Percentiles rank a stretch among this genome's conserved stretches.
phyloP scores from a whole-genome alignment of 2,797 vertebrate genomes.

The Crossoptilon crossoptilon region DNA sequence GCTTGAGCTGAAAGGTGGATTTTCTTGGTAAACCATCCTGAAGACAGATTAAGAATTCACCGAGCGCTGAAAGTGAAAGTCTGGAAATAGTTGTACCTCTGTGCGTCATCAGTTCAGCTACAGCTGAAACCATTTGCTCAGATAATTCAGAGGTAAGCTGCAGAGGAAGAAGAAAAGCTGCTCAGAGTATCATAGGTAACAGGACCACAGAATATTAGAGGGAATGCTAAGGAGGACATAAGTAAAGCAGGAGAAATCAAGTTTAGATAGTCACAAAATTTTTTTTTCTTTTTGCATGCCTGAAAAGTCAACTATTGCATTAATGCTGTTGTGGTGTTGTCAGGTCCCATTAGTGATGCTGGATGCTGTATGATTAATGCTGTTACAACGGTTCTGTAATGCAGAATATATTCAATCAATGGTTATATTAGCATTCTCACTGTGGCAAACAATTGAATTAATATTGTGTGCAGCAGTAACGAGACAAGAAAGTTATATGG shows the following conservation, averaged over 20 bases:
- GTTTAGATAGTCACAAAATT: background rate
- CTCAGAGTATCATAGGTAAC: background rate
- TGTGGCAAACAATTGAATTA: conserved; percentile 29
- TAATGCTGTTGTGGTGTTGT: background rate
- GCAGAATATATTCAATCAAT: conserved; percentile 8
- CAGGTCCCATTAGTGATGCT: background rate
- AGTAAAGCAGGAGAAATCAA: background rate
- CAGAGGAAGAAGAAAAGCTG: background rate
- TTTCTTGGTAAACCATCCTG: background rate
- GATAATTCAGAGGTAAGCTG: background rate
- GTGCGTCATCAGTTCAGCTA: background rate
- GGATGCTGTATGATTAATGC: background rate
- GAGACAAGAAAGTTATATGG: background rate
- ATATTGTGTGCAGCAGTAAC: background rate
- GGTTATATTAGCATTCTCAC: background rate
- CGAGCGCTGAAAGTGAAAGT: background rate
- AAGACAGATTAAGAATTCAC: background rate
- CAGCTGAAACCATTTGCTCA: background rate
- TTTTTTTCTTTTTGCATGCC: background rate
- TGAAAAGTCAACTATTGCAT: background rate
- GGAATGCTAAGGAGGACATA: background rate
- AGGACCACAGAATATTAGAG: background rate
- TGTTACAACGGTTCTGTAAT: background rate
- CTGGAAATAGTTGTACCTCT: background rate
- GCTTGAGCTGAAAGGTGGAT: background rate